These are phyloP conservation scores for Acanthosepion esculentum DNA, from an alignment of 2,888 invertebrate species.

Conservation along the genomic window DNA sequence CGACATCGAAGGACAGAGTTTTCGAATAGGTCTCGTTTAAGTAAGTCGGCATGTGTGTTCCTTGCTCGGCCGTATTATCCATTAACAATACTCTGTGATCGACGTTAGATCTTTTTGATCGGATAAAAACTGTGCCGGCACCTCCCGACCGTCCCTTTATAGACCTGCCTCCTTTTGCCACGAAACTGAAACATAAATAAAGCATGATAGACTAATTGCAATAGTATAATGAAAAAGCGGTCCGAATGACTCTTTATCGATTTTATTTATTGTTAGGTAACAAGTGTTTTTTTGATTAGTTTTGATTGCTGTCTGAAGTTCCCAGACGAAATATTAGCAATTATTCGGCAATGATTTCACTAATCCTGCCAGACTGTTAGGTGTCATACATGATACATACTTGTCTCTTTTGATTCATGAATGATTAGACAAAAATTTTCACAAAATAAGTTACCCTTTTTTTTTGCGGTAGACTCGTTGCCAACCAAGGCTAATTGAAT, in stretches of 20 bases:
- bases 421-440: too few species aligned
- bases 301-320: background rate
- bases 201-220: too few species aligned
- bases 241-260: background rate
- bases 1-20: conserved; percentile 52
- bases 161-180: conserved; percentile 58
- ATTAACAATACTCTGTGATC: conserved; percentile 50
- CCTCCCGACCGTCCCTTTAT: conserved; percentile 57
- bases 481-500: too few species aligned
- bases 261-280: background rate
- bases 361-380: background rate
- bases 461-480: too few species aligned
- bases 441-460: too few species aligned
- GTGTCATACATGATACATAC: too few species aligned
- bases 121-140: conserved; percentile 59
- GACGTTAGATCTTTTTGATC: conserved; percentile 51
- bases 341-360: background rate
- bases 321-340: background rate
- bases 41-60: conserved; percentile 54
- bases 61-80: conserved; percentile 54
- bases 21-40: conserved; percentile 52
- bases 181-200: background rate
- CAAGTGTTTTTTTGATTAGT: background rate
- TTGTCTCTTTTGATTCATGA: too few species aligned
- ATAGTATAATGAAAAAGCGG: background rate